Evolutionary conservation across 2,113 vertebrate genomes (phyloP).

Genomic region (Pteruthius melanotis): DNA sequence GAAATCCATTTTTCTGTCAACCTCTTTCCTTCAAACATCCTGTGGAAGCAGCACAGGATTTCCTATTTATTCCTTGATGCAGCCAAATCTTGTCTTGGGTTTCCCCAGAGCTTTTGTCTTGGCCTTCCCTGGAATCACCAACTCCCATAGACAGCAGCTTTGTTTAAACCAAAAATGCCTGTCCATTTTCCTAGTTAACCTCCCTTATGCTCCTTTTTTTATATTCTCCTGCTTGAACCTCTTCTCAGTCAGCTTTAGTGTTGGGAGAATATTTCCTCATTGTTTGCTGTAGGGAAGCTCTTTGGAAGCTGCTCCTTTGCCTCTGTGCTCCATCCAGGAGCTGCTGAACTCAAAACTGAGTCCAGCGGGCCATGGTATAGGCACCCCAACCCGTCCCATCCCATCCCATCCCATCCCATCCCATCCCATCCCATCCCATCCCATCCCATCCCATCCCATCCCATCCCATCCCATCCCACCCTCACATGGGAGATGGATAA

Average conservation of each 20-base stretch:
- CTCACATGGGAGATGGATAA: neutral
- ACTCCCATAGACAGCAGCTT: neutral
- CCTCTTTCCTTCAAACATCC: neutral
- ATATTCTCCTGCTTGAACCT: neutral
- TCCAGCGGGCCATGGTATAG: accelerated
- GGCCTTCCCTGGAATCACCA: neutral
- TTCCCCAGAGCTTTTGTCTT: neutral
- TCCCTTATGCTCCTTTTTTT: neutral
- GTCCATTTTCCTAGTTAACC: neutral
- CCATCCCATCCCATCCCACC: neutral
- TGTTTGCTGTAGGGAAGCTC: neutral
- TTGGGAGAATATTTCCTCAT: neutral
- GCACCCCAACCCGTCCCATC: neutral
- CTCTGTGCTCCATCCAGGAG: neutral
- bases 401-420: neutral
- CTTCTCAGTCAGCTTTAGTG: neutral
- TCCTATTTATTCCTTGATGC: neutral
- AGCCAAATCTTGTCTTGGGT: neutral
- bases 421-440: neutral
- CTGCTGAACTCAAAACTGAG: neutral
- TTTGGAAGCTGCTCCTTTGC: neutral
- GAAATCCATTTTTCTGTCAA: neutral
- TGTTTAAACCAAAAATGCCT: neutral
- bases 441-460: neutral
- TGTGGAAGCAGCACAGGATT: neutral